These are phyloP conservation scores for Ptyas mucosa DNA, from an alignment of 2,113 vertebrate species.

Conservation along the genomic window DNA sequence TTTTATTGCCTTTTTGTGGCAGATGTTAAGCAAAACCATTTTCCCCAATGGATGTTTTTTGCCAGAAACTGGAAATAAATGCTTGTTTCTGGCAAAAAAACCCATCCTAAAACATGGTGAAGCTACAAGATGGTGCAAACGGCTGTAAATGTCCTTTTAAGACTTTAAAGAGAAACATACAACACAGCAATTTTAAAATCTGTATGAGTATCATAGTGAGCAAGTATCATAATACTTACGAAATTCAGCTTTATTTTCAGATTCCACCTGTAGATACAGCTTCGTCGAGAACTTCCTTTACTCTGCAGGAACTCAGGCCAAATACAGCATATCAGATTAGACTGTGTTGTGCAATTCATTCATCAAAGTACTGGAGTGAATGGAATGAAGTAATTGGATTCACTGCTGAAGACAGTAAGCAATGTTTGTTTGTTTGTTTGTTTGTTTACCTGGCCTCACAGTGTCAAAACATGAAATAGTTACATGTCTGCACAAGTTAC, in stretches of 20 bases:
- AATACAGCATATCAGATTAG: slow-evolving; percentile 77
- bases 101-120: neutral
- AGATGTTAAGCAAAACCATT: neutral
- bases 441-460: neutral
- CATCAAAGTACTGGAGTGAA: slow-evolving; percentile 82
- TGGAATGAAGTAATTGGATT: slow-evolving; percentile 75
- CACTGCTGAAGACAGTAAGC: slow-evolving; percentile 85
- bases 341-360: slow-evolving; percentile 73
- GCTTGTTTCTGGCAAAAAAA: neutral
- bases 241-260: slow-evolving; percentile 60
- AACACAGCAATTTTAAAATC: too few species aligned
- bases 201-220: neutral
- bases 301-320: slow-evolving; percentile 79
- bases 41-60: neutral
- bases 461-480: neutral
- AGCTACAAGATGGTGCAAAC: neutral
- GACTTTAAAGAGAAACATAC: neutral
- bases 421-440: neutral
- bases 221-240: neutral
- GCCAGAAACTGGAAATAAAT: neutral
- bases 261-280: slow-evolving; percentile 71
- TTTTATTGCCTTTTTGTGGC: neutral
- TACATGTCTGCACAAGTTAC: neutral
- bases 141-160: neutral
- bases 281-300: slow-evolving; percentile 72